Evolutionary conservation across 2,888 invertebrate genomes (phyloP).

Genomic region (Anoncus sp.): DNA sequence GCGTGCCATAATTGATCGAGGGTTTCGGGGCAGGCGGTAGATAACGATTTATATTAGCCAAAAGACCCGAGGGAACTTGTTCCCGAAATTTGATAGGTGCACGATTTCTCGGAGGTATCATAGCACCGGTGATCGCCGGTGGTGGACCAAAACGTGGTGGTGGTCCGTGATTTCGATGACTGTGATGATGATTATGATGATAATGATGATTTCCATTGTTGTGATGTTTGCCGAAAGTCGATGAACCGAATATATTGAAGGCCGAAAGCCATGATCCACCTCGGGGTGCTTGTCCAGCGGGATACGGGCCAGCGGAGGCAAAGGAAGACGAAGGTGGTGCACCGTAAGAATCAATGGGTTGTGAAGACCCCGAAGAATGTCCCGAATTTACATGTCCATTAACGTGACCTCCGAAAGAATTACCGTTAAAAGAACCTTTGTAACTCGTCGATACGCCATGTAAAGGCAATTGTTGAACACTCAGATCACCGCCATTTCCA

Average conservation of each 20-base stretch:
- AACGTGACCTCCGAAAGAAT: constrained; percentile 50
- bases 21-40: constrained; percentile 72
- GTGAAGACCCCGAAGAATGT: constrained; percentile 44
- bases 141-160: constrained; percentile 63
- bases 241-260: constrained; percentile 37
- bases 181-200: constrained; percentile 78
- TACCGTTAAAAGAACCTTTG: constrained; percentile 46
- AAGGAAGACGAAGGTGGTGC: constrained; percentile 76
- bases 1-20: constrained; percentile 73
- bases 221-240: constrained; percentile 53
- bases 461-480: constrained; percentile 70
- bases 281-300: constrained; percentile 78
- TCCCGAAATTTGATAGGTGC: constrained; percentile 89
- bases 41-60: constrained; percentile 85
- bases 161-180: constrained; percentile 74
- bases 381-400: constrained; percentile 29
- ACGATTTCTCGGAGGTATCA: constrained; percentile 76
- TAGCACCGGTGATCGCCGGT: constrained; percentile 69
- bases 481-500: constrained; percentile 66
- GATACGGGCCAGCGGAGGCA: constrained; percentile 80
- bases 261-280: constrained; percentile 51
- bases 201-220: constrained; percentile 66
- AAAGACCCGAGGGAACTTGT: constrained; percentile 89
- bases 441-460: constrained; percentile 64
- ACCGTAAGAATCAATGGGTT: constrained; percentile 72